Base-by-base conservation (phyloP, 2,888 invertebrate species). In the Apamea sordens region DNA sequence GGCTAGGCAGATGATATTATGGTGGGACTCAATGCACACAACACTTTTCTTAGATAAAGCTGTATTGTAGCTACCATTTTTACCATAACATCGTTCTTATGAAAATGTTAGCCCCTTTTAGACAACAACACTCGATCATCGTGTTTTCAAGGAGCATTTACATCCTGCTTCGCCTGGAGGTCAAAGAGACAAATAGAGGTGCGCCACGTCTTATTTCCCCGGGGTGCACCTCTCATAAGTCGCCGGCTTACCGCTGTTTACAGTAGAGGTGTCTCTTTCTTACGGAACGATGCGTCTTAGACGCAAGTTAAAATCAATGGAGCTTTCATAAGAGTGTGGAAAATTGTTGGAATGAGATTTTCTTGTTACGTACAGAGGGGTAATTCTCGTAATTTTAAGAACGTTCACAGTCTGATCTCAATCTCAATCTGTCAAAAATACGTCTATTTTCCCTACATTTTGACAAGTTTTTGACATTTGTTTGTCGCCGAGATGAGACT, bases 181-280 rank as follows among this genome's bases (percentile, higher is more conserved):
- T 88, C 86, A 83, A 79, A 85, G 85, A 83, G 87, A 92, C 93
- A 93, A 93, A 94, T 91, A 93, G 86, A 83, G 90, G 87, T 87
- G 90, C 89, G 89, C 88, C 92, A 87, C 91, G 91, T 90, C 90
- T 92, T 94, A 94, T 95, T 95, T 95, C 95, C 95, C 94, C 24
- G 36, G 94, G 90, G 94, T 83, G 83, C 72, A 80, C 86, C 90
- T 90, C 90, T 92, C 91, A 91, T 92, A 92, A 92, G 91, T 88
- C 80, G 81, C 63, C 72, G 86, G 84, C 74, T 82, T 79, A 75
- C 82, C 88, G 79, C 81, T 90, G 91, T 90, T 91, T 90, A 89
- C 89, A 69, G 61, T 64, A n/a, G 73, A 86, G 85, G 84, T 84
- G 86, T 84, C 85, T 81, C 44, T 79, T 80, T 80, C 69, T 82